Conservation (phyloP, 1,140 invertebrate genomes). For the Platyscapa corneri region DNA sequence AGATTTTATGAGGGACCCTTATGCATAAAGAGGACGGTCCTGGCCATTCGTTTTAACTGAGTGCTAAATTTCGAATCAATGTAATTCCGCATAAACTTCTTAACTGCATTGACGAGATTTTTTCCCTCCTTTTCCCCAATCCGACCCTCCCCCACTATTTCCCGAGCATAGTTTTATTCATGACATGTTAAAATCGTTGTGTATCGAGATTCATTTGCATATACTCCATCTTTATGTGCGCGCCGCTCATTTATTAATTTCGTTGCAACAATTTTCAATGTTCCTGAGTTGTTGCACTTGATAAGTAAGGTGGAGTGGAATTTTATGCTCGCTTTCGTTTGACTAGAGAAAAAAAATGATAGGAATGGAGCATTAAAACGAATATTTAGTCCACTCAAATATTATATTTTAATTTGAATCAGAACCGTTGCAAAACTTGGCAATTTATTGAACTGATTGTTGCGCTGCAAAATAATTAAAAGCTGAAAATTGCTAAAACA, state of each 20-base stretch:
- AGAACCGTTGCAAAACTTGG: too few relatives aligned
- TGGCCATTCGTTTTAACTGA: slow-evolving; percentile 38
- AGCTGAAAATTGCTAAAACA: too few relatives aligned
- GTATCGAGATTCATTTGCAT: slow-evolving; percentile 14
- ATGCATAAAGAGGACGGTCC: slow-evolving; percentile 20
- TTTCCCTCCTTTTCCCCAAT: background rate
- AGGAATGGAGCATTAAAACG: too few relatives aligned
- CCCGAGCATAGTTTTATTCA: slow-evolving; percentile 22
- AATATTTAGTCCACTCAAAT: too few relatives aligned
- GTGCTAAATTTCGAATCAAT: slow-evolving; percentile 50
- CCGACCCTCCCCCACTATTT: background rate
- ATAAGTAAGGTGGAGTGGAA: too few relatives aligned
- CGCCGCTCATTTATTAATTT: background rate
- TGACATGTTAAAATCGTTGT: slow-evolving; percentile 25
- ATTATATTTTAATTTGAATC: too few relatives aligned
- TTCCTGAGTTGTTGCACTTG: too few relatives aligned
- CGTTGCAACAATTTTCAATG: background rate
- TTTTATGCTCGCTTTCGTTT: too few relatives aligned
- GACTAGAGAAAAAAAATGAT: too few relatives aligned
- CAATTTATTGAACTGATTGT: too few relatives aligned
- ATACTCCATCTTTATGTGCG: background rate
- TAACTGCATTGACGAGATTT: slow-evolving; percentile 45
- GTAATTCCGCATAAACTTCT: slow-evolving; percentile 47
- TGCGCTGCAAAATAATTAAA: too few relatives aligned
- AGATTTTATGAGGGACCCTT: slow-evolving; percentile 46